Base-by-base conservation (phyloP, 92 coral and sea anemone species). In the Blastomussa wellsi region DNA sequence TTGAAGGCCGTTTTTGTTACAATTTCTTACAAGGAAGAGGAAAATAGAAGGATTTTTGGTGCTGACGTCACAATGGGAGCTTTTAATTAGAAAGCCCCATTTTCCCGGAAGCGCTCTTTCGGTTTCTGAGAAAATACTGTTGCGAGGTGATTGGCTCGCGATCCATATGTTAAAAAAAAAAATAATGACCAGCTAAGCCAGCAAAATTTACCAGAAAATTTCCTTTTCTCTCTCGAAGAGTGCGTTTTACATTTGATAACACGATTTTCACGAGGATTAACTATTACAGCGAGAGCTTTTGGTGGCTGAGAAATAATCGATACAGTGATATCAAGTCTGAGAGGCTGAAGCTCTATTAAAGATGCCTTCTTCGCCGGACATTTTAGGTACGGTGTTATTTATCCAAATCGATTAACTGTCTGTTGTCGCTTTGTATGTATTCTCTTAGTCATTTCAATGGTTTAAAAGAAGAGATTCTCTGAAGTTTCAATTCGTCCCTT, bases 101-200 rank as follows among this genome's bases (percentile, higher is more conserved):
- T 13, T 81, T 81, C 85, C 53, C 67, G 17, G 77, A 81, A 77
- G 47, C 60, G n/a, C 20, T 37, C 28, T 31, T 81, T 81, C 85
- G 66, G 44, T 68, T 81, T 81, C 85, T 51, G 0, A 67, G 85
- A 81, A 80, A 44, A 69, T 24, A 24, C 4, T 1, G 77, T 24
- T 69, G 33, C 67, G 35, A 38, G 35, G 14, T 69, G 35, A 81
- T 81, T 68, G 85, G 85, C 62, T 81, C 41, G 16, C 48, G 38
- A 16, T 22, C 59, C 1, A 14, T 42, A 0, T 51, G 5, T 29
- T 76, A 6, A 22, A 1, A 24, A 72, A 32, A 17, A 48, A 70
- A 70, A 33, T 15, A 7, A 33, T 12, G 1, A 36, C n/a, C n/a
- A n/a, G n/a, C n/a, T n/a, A n/a, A 7, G 41, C 39, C 31, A 16